phyloP scores from a whole-genome alignment of 2,797 vertebrate species.

The Paramormyrops hopkinsi region DNA sequence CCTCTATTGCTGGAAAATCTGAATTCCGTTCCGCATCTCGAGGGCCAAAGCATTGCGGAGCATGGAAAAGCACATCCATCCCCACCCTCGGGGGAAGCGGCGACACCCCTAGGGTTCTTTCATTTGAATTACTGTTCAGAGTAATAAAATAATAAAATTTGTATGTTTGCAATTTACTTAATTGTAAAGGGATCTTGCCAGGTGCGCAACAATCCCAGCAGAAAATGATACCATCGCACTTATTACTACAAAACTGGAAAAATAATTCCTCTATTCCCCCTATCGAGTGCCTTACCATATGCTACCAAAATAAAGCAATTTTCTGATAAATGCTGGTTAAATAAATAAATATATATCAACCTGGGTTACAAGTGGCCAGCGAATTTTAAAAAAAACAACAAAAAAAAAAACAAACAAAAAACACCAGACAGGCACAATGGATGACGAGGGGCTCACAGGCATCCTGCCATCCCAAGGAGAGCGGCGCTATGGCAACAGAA shows the following conservation, averaged over 20 bases:
- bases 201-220: slow-evolving; percentile 19
- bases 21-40: background rate
- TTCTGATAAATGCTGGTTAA: background rate
- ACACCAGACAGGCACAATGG: background rate
- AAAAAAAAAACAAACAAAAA: background rate
- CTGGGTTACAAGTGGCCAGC: background rate
- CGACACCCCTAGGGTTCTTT: slow-evolving; percentile 11
- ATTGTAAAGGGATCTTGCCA: slow-evolving; percentile 4
- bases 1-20: slow-evolving; percentile 33
- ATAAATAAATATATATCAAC: background rate
- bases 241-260: slow-evolving; percentile 14
- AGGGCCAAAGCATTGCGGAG: background rate
- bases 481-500: background rate
- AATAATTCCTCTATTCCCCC: background rate
- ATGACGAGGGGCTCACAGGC: background rate
- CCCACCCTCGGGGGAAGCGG: background rate
- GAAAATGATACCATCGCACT: background rate
- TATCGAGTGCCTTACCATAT: background rate
- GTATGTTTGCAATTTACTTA: background rate
- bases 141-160: background rate
- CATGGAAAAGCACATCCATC: slow-evolving; percentile 22
- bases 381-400: background rate
- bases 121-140: background rate
- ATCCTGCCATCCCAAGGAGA: background rate
- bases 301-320: background rate